Conservation (phyloP, 2,888 invertebrate genomes). For the Torymus tubicola region DNA sequence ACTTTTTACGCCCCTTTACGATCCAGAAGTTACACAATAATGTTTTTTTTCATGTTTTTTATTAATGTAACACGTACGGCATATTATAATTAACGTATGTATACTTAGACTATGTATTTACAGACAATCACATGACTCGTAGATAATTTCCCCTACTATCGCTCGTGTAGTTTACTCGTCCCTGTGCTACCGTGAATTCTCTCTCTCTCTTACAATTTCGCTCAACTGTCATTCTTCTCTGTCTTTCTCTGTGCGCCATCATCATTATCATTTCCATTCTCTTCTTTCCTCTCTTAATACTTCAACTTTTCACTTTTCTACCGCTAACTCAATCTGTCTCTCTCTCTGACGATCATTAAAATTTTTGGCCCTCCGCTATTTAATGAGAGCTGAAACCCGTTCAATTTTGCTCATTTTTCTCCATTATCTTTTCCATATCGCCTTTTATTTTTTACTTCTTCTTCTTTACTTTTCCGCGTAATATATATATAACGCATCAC, state of each 20-base stretch:
- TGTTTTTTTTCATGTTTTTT: constrained; percentile 60
- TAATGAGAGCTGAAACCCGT: constrained; percentile 75
- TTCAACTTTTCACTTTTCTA: constrained; percentile 42
- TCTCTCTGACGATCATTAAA: constrained; percentile 53
- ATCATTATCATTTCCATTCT: not conserved
- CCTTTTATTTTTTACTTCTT: not conserved
- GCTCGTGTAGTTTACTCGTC: constrained; percentile 70
- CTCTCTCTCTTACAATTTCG: constrained; percentile 34
- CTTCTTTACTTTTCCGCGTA: constrained; percentile 5
- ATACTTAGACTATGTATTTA: constrained; percentile 75
- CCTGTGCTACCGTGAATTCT: constrained; percentile 64
- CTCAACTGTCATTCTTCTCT: constrained; percentile 13
- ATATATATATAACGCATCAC: constrained; percentile 11
- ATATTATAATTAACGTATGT: constrained; percentile 75
- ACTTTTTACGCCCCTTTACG: constrained; percentile 57
- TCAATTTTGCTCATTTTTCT: constrained; percentile 66
- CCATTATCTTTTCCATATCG: not conserved
- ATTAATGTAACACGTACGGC: constrained; percentile 75
- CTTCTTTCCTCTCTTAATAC: not conserved
- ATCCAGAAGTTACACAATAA: constrained; percentile 74
- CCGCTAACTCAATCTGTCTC: constrained; percentile 32
- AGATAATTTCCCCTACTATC: constrained; percentile 72
- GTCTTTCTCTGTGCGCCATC: not conserved
- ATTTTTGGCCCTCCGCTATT: constrained; percentile 60
- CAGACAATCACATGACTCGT: constrained; percentile 76